Percentiles rank a stretch among this genome's conserved stretches.
Evolutionary conservation across 2,113 vertebrate genomes (phyloP).

Genomic region (Ailurus styani): DNA sequence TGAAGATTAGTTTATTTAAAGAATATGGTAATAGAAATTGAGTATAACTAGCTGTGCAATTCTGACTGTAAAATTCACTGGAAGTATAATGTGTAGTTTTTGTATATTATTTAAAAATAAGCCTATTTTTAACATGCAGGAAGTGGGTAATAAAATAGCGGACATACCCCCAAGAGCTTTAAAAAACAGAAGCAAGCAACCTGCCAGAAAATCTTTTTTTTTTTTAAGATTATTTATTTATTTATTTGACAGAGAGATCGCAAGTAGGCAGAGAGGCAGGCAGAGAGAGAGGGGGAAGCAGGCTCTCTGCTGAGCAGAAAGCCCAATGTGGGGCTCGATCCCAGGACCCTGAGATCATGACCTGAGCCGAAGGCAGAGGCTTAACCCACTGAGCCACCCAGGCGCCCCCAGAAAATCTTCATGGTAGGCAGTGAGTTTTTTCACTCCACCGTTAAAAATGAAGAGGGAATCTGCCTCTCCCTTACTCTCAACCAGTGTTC

Average conservation of each 20-base stretch:
- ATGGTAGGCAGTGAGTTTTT: not conserved
- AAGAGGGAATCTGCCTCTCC: not conserved
- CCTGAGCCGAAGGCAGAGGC: too few species aligned
- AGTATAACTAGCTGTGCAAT: slow-evolving; percentile 46
- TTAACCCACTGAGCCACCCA: too few species aligned
- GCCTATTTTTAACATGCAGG: slow-evolving; percentile 19
- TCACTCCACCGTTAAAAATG: not conserved
- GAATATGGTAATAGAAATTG: slow-evolving; percentile 44
- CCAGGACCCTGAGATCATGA: too few species aligned
- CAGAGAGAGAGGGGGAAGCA: too few species aligned
- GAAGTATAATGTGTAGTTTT: slow-evolving; percentile 10
- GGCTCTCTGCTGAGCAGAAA: too few species aligned
- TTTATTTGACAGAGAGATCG: too few species aligned
- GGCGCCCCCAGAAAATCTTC: not conserved
- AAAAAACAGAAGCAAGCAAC: not conserved
- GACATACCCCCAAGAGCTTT: not conserved
- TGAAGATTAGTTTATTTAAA: slow-evolving; percentile 50
- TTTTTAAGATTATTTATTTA: too few species aligned
- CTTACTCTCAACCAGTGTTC: not conserved
- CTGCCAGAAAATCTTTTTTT: not conserved
- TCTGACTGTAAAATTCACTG: slow-evolving; percentile 27
- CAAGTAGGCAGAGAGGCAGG: too few species aligned
- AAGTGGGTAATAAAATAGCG: not conserved
- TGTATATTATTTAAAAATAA: slow-evolving; percentile 13
- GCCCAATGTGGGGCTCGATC: too few species aligned